These are phyloP conservation scores for Limenitis arthemis DNA, from an alignment of 2,888 invertebrate genomes.

Conservation along the genomic window DNA sequence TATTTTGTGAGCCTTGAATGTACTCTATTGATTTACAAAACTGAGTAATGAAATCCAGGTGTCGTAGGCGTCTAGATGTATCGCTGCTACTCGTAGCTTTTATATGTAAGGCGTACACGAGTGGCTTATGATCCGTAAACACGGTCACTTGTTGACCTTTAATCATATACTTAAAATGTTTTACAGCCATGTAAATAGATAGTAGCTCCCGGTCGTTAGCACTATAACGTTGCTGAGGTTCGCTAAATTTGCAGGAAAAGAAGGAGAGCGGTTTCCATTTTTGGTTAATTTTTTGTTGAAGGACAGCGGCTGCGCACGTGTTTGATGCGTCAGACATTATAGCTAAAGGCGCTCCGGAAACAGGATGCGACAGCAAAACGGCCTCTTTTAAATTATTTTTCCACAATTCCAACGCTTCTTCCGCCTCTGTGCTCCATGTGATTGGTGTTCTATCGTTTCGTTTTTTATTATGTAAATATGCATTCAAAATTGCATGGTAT, in stretches of 20 bases:
- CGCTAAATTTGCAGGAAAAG: no score
- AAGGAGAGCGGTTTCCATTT: no score
- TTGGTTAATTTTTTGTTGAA: no score
- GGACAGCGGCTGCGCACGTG: constrained; percentile 8
- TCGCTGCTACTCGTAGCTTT: neutral
- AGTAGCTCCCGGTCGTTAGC: no score
- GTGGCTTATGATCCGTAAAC: no score
- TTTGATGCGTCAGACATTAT: no score
- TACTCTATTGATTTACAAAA: constrained; percentile 2
- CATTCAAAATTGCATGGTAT: neutral
- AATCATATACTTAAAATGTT: no score
- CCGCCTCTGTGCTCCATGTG: constrained; percentile 20
- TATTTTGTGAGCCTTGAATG: constrained; percentile 8
- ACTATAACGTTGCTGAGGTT: no score
- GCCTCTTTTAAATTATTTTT: constrained; percentile 26
- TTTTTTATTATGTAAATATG: constrained; percentile 3
- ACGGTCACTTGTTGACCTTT: no score
- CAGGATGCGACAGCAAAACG: constrained; percentile 31
- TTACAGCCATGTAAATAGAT: no score
- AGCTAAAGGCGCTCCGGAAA: constrained; percentile 22
- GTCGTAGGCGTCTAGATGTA: constrained; percentile 6
- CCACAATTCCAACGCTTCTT: constrained; percentile 22
- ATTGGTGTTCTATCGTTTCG: constrained; percentile 7
- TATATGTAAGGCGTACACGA: neutral
- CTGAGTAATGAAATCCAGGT: constrained; percentile 2